A percentile compares a stretch with the other conserved stretches of the same genome.
These are phyloP conservation scores for Copidosoma aretas DNA, from an alignment of 2,888 invertebrate species.

Conservation along the genomic window DNA sequence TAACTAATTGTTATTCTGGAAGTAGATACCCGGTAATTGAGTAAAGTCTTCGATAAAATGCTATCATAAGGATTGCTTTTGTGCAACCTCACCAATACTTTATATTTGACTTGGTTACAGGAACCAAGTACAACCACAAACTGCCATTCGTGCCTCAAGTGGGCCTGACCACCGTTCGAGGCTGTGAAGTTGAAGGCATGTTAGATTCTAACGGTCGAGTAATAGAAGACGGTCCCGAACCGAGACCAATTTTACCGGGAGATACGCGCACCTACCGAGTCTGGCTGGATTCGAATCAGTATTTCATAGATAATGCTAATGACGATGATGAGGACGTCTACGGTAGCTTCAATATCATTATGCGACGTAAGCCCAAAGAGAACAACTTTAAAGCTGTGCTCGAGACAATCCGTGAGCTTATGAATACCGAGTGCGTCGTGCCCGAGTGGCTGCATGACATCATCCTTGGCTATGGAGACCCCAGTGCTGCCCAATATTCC, in stretches of 20 bases:
- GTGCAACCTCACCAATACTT: no score
- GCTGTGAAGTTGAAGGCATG: conserved; percentile 99
- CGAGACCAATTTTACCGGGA: conserved; percentile 84
- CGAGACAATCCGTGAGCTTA: conserved; percentile 96
- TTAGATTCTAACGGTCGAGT: conserved; percentile 92
- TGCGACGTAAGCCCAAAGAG: conserved; percentile 98
- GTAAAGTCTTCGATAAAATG: no score
- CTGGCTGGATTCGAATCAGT: conserved; percentile 96
- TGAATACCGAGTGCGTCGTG: conserved; percentile 98
- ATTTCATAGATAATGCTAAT: conserved; percentile 86
- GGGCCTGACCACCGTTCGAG: conserved; percentile 88
- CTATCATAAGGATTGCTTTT: no score
- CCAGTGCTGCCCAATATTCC: conserved; percentile 95
- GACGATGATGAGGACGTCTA: conserved; percentile 86
- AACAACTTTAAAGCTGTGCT: conserved; percentile 99
- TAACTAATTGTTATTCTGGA: no score
- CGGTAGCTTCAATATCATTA: conserved; percentile 93
- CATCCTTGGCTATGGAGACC: conserved; percentile 97
- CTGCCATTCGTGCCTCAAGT: conserved; percentile 91
- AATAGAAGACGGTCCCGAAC: conserved; percentile 95
- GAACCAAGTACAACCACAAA: conserved; percentile 81
- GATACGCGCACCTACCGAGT: conserved; percentile 92
- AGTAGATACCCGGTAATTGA: no score
- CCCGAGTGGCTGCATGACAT: conserved; percentile 97
- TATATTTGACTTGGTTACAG: conserved; percentile 58